Base-by-base conservation (phyloP, 2,113 vertebrate genomes). In the Mustelus asterias region DNA sequence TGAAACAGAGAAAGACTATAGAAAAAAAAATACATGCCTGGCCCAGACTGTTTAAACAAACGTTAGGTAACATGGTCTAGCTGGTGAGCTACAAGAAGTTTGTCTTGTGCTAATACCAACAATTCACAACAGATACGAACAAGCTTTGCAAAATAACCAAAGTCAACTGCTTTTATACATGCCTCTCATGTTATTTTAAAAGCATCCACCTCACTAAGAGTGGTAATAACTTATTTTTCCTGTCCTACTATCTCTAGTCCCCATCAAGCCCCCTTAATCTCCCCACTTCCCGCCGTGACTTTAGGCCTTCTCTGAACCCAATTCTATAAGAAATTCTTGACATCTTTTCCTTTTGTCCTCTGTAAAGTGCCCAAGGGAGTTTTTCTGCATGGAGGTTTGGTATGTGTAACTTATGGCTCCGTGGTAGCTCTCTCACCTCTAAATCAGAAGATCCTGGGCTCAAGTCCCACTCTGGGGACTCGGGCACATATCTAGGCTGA, bases 31-130 rank as follows among this genome's bases (percentile, higher is more conserved):
- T 0, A 89, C 11, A 89, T 44, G 86, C 9, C 9, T 16, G 88
- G 3, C 54, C 54, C 88, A 90, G 88, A 90, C 54, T 90, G 88
- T 60, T 60, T 90, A 90, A 90, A 90, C 85, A 83, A 83, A 83
- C n/a, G 44, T 88, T 48, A 41, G 13, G 80, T 88, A 29, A 88
- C 85, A 89, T 18, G 37, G 22, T 48, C 86, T 26, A 89, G 48
- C 58, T 89, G 86, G 58, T 89, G 86, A 89, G 13, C 48, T 24
- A 58, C 26, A 58, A 54, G 44, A 48, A 29, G 20, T 54, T 89
- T 89, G 48, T 14, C 44, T 29, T 89, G 86, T 33, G 48, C 86
- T 58, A 89, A 89, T 89, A 89, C 26, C 26, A 89, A 26, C 48
- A 89, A 89, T 89, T 89, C 86, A 26, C 48, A 89, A 88, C 48